A percentile compares a stretch with the other conserved stretches of the same genome.
Evolutionary conservation across 2,113 vertebrate genomes (phyloP).

Genomic region (Tragulus kanchil): DNA sequence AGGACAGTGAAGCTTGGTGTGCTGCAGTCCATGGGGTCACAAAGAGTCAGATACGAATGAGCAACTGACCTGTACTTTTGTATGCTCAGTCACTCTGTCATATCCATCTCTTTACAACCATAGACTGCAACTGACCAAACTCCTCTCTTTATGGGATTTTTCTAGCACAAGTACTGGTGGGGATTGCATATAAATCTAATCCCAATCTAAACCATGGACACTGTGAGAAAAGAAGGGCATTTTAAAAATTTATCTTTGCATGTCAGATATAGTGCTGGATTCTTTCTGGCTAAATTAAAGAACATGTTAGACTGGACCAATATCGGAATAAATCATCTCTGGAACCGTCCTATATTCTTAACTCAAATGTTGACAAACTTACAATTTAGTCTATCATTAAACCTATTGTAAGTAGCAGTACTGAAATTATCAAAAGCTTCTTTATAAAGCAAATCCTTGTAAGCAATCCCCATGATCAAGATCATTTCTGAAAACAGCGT

Average conservation of each 20-base stretch:
- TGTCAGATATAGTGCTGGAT: background rate
- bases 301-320: background rate
- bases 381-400: background rate
- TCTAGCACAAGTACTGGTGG: background rate
- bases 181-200: background rate
- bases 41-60: no score
- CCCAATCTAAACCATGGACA: background rate
- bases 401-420: background rate
- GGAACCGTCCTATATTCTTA: background rate
- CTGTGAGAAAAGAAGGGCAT: background rate
- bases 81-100: rapidly evolving
- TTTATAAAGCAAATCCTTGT: background rate
- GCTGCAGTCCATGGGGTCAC: no score
- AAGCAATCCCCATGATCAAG: background rate
- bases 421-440: background rate
- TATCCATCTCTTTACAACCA: background rate
- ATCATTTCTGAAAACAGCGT: background rate
- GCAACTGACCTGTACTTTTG: no score
- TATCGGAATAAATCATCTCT: background rate
- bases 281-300: background rate
- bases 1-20: no score
- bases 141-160: background rate
- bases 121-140: background rate
- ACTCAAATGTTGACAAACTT: background rate
- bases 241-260: background rate